phyloP scores from a whole-genome alignment of 1,140 invertebrate species.

The silkworm (Bombyx mori) region ASM3026992v2 NC_085127.1:8795001-8795500 shows the following conservation, averaged over 20 bases:
- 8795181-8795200: background rate
- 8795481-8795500: slow-evolving; percentile 7
- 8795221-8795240: slow-evolving; percentile 37
- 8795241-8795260: slow-evolving; percentile 47
- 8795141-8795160: no score
- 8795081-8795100: no score
- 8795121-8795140: no score
- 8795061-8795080: no score
- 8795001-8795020: no score
- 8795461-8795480: slow-evolving; percentile 7
- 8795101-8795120: no score
- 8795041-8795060: no score
- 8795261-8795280: slow-evolving; percentile 44
- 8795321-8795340: slow-evolving; percentile 64
- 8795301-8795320: slow-evolving; percentile 49
- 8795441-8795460: slow-evolving; percentile 5
- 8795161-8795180: no score
- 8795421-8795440: slow-evolving; percentile 21
- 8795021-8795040: no score
- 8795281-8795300: slow-evolving; percentile 65
- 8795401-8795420: slow-evolving; percentile 37
- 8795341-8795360: slow-evolving; percentile 57
- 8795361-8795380: slow-evolving; percentile 61
- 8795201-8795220: slow-evolving; percentile 1
- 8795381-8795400: slow-evolving; percentile 62